These are phyloP conservation scores for Myotis yumanensis DNA, from an alignment of 2,113 vertebrate genomes.

Conservation along the genomic window DNA sequence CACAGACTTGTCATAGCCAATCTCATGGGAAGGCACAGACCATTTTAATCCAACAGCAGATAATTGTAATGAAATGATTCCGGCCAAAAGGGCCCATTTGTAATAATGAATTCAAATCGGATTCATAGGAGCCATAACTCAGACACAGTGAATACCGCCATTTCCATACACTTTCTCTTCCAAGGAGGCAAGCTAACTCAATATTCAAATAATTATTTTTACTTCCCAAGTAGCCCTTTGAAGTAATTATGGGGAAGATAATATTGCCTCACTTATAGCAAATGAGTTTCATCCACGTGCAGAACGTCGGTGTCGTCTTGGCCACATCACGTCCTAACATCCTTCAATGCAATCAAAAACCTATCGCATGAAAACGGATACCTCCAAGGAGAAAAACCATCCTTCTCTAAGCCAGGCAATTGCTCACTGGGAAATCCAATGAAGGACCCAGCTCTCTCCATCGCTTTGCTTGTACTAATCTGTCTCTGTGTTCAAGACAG, in stretches of 20 bases:
- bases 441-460: background rate
- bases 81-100: constrained; percentile 69
- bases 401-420: background rate
- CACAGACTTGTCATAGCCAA: constrained; percentile 55
- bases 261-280: constrained; percentile 38
- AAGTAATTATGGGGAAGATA: constrained; percentile 57
- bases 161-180: constrained; percentile 66
- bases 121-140: constrained; percentile 72
- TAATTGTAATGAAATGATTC: constrained; percentile 74
- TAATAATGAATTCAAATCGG: constrained; percentile 78
- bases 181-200: constrained; percentile 69
- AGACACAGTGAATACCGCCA: constrained; percentile 61
- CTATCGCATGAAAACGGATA: background rate
- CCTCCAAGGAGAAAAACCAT: background rate
- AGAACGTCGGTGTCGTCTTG: background rate
- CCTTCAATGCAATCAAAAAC: background rate
- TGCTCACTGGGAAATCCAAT: background rate
- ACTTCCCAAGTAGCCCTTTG: constrained; percentile 58
- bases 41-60: constrained; percentile 67
- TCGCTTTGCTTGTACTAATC: background rate
- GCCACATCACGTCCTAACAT: background rate
- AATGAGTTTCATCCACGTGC: constrained; percentile 24
- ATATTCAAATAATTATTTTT: constrained; percentile 72
- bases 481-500: background rate
- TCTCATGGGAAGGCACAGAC: constrained; percentile 49